Base-by-base conservation (phyloP, 2,113 vertebrate species). In the Brachionichthys hirsutus region DNA sequence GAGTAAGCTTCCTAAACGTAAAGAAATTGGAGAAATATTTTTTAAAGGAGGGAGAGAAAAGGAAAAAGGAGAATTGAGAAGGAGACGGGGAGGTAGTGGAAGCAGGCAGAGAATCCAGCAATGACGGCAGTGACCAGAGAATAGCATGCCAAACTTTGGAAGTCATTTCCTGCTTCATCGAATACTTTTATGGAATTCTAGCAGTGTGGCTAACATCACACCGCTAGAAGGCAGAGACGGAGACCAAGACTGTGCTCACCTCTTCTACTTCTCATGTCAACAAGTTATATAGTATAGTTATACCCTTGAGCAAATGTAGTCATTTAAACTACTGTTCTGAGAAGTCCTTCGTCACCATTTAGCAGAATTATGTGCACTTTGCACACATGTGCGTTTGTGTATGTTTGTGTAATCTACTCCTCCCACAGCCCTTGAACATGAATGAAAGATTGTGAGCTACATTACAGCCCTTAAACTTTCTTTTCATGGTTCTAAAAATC, bases 151-250 rank as follows among this genome's bases (percentile, higher is more conserved):
- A 87, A 92, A 88, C 81, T 68, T 67, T 83, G 73, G 70, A 85
- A 90, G 89, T 92, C 90, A 93, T 91, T 92, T 93, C 92, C 91
- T 92, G 87, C 84, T 88, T 66, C 67, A 53, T 84, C 64, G 63
- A 91, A 91, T 83, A 92, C 90, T 90, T 91, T 89, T 90, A 90
- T 90, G 89, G 90, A 92, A 91, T 90, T 90, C 83, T 87, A 81
- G 75, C 78, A 72, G 78, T 62, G 30, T 72, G 62, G 62, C 57
- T 50, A 68, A 73, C 78, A 62, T 81, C 87, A 85, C 38, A 34
- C 17, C 35, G 24, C 36, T 38, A 47, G 46, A 41, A 51, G 49
- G 64, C 45, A 60, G 70, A 69, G 36, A 40, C 19, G 8, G 58
- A 46, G 44, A 44, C 49, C 48, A 12, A 17, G 55, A 55, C 18